Evolutionary conservation across 2,888 invertebrate species (phyloP).

Genomic region (Lasioglossum zephyrum): DNA sequence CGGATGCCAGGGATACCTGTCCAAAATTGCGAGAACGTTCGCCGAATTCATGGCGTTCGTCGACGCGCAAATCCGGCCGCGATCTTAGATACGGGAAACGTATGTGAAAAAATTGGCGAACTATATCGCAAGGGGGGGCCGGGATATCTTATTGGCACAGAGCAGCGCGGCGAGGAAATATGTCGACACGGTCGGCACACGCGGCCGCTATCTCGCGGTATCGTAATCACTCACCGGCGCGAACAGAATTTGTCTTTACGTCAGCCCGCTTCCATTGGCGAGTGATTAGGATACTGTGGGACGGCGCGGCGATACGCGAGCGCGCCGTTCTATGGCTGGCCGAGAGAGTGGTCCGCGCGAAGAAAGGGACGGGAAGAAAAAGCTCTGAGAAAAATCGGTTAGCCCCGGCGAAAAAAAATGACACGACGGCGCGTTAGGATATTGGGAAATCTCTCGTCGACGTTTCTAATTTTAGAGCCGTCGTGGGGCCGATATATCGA

Average conservation of each 20-base stretch:
- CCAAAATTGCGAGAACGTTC: slow-evolving; percentile 11
- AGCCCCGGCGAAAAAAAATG: not conserved
- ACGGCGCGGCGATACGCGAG: not conserved
- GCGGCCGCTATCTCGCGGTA: slow-evolving; percentile 54
- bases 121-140: not conserved
- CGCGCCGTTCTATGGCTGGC: not conserved
- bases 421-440: slow-evolving; percentile 17
- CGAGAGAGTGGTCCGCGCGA: slow-evolving; percentile 14
- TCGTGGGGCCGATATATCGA: slow-evolving; percentile 42
- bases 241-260: slow-evolving; percentile 71
- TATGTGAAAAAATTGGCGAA: not conserved
- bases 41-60: not conserved
- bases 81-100: slow-evolving; percentile 47
- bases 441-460: slow-evolving; percentile 44
- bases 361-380: not conserved
- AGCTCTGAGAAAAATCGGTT: not conserved
- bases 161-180: slow-evolving; percentile 38
- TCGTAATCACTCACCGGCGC: slow-evolving; percentile 68
- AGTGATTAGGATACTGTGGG: slow-evolving; percentile 53
- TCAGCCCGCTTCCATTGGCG: slow-evolving; percentile 68
- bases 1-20: not conserved
- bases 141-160: not conserved
- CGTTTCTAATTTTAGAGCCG: slow-evolving; percentile 58
- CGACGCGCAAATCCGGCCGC: slow-evolving; percentile 5
- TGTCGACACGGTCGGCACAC: slow-evolving; percentile 42